A percentile compares a stretch with the other conserved stretches of the same genome.
These are phyloP conservation scores for Xenopus petersii DNA, from an alignment of 2,797 vertebrate genomes.

Conservation along the genomic window DNA sequence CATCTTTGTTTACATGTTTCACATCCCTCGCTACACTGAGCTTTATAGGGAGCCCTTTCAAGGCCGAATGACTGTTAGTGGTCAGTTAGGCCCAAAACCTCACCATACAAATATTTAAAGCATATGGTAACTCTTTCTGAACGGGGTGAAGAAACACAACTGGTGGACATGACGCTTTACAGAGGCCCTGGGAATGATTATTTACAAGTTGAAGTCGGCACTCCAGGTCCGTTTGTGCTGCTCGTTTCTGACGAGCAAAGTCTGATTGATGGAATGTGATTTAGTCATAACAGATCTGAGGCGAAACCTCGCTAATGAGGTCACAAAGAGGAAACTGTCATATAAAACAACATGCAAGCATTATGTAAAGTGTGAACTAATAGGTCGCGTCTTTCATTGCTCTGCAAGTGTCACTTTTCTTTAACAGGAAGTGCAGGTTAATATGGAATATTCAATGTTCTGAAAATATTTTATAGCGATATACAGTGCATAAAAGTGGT, in stretches of 20 bases:
- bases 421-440: too few species aligned
- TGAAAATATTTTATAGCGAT: too few species aligned
- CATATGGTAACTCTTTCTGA: neutral
- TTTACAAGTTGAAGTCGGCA: neutral
- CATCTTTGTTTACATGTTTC: neutral
- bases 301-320: conserved; percentile 12
- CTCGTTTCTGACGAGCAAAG: neutral
- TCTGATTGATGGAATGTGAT: conserved; percentile 18
- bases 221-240: neutral
- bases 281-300: conserved; percentile 21
- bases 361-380: too few species aligned
- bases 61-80: neutral
- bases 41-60: neutral
- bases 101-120: neutral
- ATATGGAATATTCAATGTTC: too few species aligned
- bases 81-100: neutral
- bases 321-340: conserved; percentile 9
- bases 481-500: too few species aligned
- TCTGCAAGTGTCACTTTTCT: too few species aligned
- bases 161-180: neutral
- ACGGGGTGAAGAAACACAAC: neutral
- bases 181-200: neutral
- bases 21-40: neutral
- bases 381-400: too few species aligned
- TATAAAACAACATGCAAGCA: too few species aligned